Evolutionary conservation across 2,113 vertebrate species (phyloP), one percentile per base, ranked within the genome.

Genomic region (Terrapene triunguis): DNA sequence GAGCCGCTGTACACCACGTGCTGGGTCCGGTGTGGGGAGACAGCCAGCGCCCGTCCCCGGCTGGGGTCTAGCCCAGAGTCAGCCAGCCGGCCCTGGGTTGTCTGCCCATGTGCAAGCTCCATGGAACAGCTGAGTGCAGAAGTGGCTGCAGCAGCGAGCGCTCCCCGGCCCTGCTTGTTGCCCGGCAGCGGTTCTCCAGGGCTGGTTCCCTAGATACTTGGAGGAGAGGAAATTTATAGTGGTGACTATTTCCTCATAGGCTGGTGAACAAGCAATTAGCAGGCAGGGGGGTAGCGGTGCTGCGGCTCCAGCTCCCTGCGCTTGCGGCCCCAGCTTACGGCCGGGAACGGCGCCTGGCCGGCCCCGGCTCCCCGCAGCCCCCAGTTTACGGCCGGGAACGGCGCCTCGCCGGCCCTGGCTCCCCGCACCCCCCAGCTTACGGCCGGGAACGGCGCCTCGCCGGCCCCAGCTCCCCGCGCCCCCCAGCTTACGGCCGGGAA

Each of bases 221-320:
- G 93, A 93, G 74, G 87, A 94, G 86, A 93, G 95, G 94, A 96
- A 97, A 97, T 97, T 97, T 96, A 97, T 96, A 95, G 97, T 89
- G 82, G 97, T 97, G 95, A 95, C 98, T 97, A 97, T 91, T 97
- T 97, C 86, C 95, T 96, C 94, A 89, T 96, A 96, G 98, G 97
- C 97, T 96, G 97, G 98, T 87, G 94, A 96, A 89, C 92, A 97
- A 94, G 97, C 97, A 95, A 89, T 97, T 95, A 97, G 95, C 94
- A 91, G 94, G 82, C 94, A 84, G 93, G 97, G 93, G 94, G 84
- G 85, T 84, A 87, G 97, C 76, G 1, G 48, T 90, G 97, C 3
- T 5, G 19, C 88, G 0, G 21, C 5, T 59, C 17, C 87, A 3
- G 55, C 47, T 47, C 44, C 44, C 44, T 47, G 44, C 44, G 44